Base-by-base conservation (phyloP, 2,888 invertebrate species). In the Phrixothrix hirtus region DNA sequence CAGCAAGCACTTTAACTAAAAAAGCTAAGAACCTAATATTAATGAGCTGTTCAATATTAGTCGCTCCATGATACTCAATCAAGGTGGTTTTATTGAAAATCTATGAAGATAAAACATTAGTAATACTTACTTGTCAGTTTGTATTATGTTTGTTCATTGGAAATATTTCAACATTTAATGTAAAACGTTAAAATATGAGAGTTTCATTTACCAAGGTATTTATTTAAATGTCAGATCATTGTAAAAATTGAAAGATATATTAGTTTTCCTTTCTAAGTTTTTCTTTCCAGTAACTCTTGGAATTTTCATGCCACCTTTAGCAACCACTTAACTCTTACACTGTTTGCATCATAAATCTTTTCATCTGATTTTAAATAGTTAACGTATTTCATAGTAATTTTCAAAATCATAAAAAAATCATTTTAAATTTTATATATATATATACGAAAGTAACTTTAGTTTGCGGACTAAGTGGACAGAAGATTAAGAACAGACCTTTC, bases 21-120 rank as follows among this genome's bases (percentile, higher is more conserved):
- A 45, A 55, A 55, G 49, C 47, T 39, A 39, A 35, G 42, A 52
- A 46, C 43, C 36, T 31, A n/a, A n/a, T 47, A 58, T 55, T 58
- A 58, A 55, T 55, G 58, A 52, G 55, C 42, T 55, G 45, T 45
- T 48, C 49, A 45, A 52, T 55, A 49, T 35, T 37, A 47, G 51
- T 42, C 43, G 35, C 21, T 35, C 37, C 29, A 25, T 29, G 30
- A 37, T 37, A 37, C 37, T 49, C 37, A 26, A 43, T 49, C 49
- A 36, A 16, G 43, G 30, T 32, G 30, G 36, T 43, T 49, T 43
- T 43, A 42, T n/a, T n/a, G 48, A 42, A 48, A 48, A 35, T 32
- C 42, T 48, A 48, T 48, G 41, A 42, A 41, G 41, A 35, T 17
- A 42, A 34, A 48, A 41, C 21, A 30, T 17, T 29, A 17, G 41